Evolutionary conservation across 2,797 vertebrate genomes (phyloP).

Genomic region (Natrix natrix): DNA sequence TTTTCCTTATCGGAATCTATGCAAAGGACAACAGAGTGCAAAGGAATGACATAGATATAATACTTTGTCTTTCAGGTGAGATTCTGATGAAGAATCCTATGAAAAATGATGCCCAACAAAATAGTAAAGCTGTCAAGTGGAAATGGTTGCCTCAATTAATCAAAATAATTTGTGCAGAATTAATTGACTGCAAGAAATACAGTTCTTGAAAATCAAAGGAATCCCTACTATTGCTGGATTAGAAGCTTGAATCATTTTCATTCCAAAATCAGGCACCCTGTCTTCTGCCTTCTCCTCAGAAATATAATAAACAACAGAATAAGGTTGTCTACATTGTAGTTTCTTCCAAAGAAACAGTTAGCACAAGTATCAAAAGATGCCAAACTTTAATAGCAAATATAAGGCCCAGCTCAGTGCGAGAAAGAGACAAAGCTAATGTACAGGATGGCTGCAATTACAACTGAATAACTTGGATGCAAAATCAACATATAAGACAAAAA

Average conservation of each 20-base stretch:
- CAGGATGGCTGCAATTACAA: not conserved
- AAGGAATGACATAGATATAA: not conserved
- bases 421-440: not conserved
- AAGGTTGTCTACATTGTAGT: not conserved
- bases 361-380: not conserved
- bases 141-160: not conserved
- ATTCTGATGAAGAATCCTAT: not conserved
- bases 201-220: not conserved
- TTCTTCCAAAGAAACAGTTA: not conserved
- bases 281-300: not conserved
- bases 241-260: not conserved
- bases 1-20: not conserved
- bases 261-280: not conserved
- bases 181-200: not conserved
- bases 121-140: not conserved
- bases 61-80: not conserved
- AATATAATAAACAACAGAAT: not conserved
- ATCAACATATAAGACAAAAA: not conserved
- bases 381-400: not conserved
- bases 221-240: not conserved
- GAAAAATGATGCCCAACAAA: not conserved
- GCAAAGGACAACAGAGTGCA: not conserved
- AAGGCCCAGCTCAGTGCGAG: not conserved
- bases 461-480: not conserved
- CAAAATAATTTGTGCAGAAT: not conserved